Conservation (phyloP, 2,113 vertebrate species). For the Dascyllus trimaculatus region DNA sequence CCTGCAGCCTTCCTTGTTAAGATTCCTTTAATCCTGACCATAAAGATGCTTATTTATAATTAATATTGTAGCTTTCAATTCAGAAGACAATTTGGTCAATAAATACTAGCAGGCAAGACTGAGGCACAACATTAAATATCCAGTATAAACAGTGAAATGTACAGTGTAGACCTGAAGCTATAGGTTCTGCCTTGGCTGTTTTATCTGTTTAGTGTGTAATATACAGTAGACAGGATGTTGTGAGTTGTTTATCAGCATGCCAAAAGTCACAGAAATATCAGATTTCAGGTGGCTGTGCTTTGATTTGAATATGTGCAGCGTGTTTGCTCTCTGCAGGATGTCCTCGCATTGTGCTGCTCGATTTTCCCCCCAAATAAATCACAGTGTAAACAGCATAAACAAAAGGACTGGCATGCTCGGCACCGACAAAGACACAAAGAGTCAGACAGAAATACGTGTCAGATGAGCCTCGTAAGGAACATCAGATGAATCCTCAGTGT, state of each 20-base stretch:
- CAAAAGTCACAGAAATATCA: neutral
- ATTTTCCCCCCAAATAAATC: slow-evolving; percentile 19
- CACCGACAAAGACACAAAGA: slow-evolving; percentile 40
- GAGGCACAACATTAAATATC: slow-evolving; percentile 38
- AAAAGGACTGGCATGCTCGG: slow-evolving; percentile 38
- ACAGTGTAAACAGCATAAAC: slow-evolving; percentile 58
- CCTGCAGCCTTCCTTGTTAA: too few relatives aligned
- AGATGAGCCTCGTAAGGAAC: slow-evolving; percentile 39
- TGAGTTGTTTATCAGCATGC: neutral
- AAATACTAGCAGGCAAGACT: slow-evolving; percentile 25
- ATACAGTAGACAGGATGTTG: neutral
- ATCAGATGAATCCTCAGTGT: slow-evolving; percentile 8
- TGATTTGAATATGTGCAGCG: slow-evolving; percentile 14
- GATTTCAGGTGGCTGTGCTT: slow-evolving; percentile 21
- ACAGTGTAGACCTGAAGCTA: neutral
- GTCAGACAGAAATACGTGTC: slow-evolving; percentile 32
- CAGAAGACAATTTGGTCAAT: slow-evolving; percentile 15
- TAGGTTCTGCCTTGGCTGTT: neutral
- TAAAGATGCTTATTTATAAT: slow-evolving; percentile 9
- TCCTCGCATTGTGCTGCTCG: slow-evolving; percentile 10
- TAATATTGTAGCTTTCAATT: slow-evolving; percentile 7
- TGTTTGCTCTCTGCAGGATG: slow-evolving; percentile 20
- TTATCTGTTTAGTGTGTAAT: slow-evolving; percentile 13
- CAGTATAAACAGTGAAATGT: neutral
- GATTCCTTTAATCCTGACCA: neutral